These are phyloP conservation scores for Diphyllodes magnificus DNA, from an alignment of 2,113 vertebrate species.

Conservation along the genomic window DNA sequence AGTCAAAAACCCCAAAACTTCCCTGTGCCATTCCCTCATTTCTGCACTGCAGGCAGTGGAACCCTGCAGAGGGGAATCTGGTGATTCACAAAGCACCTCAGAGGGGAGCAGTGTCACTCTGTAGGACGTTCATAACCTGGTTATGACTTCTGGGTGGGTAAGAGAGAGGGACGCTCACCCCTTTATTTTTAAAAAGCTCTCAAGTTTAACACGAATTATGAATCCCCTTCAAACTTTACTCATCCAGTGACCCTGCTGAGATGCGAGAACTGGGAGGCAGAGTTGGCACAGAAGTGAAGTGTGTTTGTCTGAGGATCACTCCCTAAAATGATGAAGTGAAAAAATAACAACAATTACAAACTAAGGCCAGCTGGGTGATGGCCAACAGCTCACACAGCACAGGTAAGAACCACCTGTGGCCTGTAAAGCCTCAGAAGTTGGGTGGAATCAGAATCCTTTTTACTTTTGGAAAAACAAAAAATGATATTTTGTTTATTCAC, in stretches of 20 bases:
- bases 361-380: background rate
- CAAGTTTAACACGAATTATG: accelerated
- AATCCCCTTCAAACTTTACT: background rate
- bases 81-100: background rate
- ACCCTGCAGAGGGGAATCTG: background rate
- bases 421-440: background rate
- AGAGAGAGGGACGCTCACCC: background rate
- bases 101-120: background rate
- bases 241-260: background rate
- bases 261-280: background rate
- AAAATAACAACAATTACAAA: background rate
- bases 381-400: background rate
- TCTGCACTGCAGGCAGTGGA: background rate
- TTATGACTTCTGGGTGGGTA: background rate
- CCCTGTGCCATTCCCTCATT: background rate
- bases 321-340: background rate
- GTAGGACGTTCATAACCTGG: too few species aligned
- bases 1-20: background rate
- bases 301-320: background rate
- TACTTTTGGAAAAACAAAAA: background rate
- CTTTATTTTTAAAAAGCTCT: background rate
- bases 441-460: background rate
- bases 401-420: background rate
- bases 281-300: background rate
- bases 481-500: background rate